These are phyloP conservation scores for Mustela lutreola DNA, from an alignment of 2,113 vertebrate genomes.

Conservation along the genomic window DNA sequence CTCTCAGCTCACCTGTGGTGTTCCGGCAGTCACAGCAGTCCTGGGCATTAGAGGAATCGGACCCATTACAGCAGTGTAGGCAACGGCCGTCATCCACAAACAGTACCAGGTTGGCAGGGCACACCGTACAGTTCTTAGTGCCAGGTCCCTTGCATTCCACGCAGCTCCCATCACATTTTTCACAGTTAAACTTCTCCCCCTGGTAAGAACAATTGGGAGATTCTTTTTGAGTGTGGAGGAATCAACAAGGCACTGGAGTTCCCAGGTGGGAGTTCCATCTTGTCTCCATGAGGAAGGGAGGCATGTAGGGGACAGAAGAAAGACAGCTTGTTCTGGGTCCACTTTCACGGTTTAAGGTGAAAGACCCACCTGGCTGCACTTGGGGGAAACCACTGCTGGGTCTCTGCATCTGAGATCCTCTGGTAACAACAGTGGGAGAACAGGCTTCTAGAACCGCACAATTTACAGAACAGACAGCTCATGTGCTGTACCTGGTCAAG, in stretches of 20 bases:
- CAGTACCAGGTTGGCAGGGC: slow-evolving; percentile 87
- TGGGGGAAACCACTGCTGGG: background rate
- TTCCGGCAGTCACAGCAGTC: slow-evolving; percentile 94
- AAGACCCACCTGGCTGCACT: background rate
- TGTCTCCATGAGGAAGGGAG: background rate
- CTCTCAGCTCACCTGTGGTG: slow-evolving; percentile 86
- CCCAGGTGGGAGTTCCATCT: background rate
- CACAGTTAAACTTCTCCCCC: slow-evolving; percentile 86
- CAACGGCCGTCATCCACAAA: slow-evolving; percentile 91
- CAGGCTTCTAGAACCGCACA: background rate
- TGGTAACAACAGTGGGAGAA: background rate
- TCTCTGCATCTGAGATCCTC: background rate
- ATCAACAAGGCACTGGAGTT: background rate
- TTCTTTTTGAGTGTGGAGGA: background rate
- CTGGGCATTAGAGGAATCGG: background rate
- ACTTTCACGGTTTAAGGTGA: background rate
- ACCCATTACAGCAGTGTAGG: slow-evolving; percentile 90
- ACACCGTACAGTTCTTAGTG: slow-evolving; percentile 90
- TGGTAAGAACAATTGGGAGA: slow-evolving; percentile 68
- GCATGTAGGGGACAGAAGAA: background rate
- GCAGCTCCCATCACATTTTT: slow-evolving; percentile 91
- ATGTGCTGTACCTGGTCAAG: background rate
- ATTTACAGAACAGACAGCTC: background rate
- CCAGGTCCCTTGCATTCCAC: slow-evolving; percentile 93
- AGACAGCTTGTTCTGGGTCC: background rate